These are phyloP conservation scores for Kradibia gibbosae DNA, from an alignment of 1,140 invertebrate genomes.

Conservation along the genomic window DNA sequence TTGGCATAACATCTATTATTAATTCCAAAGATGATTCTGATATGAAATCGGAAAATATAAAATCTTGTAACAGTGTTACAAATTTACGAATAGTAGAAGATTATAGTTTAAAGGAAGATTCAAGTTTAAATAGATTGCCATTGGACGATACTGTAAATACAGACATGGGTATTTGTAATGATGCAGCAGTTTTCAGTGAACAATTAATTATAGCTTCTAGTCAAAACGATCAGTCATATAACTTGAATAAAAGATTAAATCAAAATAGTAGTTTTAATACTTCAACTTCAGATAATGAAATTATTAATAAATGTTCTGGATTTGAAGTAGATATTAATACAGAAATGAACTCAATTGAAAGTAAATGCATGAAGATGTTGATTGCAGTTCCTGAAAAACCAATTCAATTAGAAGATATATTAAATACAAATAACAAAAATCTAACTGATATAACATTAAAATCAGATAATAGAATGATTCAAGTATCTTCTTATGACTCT, in stretches of 20 bases:
- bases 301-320: constrained; percentile 4
- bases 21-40: not conserved
- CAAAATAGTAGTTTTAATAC: not conserved
- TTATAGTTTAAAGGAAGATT: not conserved
- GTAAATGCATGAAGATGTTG: not conserved
- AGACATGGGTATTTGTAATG: not conserved
- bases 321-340: not conserved
- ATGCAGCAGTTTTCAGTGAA: not conserved
- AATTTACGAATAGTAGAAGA: not conserved
- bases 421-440: not conserved
- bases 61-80: not conserved
- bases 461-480: constrained; percentile 19
- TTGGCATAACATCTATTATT: not conserved
- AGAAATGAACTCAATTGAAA: not conserved
- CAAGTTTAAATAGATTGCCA: not conserved
- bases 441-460: constrained; percentile 1
- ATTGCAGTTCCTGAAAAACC: not conserved
- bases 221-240: not conserved
- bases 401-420: not conserved
- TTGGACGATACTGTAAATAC: not conserved
- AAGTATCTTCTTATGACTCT: constrained; percentile 16
- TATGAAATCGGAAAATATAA: not conserved
- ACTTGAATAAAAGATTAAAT: constrained; percentile 6
- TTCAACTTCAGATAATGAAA: constrained; percentile 18
- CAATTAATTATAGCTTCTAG: not conserved